Evolutionary conservation across 2,113 vertebrate species (phyloP), one percentile per base, ranked within the genome.

Genomic region (Brachyhypopomus gauderio): DNA sequence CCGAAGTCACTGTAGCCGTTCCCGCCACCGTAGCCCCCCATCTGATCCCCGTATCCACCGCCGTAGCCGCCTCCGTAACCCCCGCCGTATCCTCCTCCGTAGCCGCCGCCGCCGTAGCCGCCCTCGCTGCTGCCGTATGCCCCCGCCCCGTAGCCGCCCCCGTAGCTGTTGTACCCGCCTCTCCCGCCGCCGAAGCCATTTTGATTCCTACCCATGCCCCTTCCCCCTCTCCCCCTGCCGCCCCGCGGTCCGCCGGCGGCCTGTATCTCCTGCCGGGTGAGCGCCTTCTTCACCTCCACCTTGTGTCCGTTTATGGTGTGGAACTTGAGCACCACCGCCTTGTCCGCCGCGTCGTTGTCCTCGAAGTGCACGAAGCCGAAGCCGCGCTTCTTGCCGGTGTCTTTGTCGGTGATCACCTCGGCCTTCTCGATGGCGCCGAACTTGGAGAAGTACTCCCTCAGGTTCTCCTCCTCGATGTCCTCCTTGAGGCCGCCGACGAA

Each of bases 291-390:
- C 36, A 96, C 95, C 86, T 96, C 95, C 82, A 95, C 95, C 79
- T 95, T 94, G 85, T 95, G 94, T 77, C 95, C 95, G 86, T 96
- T 95, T 89, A 96, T 95, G 1, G 94, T 94, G 64, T 96, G 95
- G 86, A 95, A 96, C 90, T 96, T 96, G 34, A 95, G 94, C 84
- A 96, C 95, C 0, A 94, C 94, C 66, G 94, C 95, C 87, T 99
- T 99, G 74, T 99, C 97, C 1, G 97, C 97, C 0, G 97, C 94
- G 86, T 98, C 97, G 91, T 98, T 95, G 67, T 95, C 97, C 78
- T 95, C 94, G 83, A 98, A 99, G 85, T 98, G 96, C 48, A 99
- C 96, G 90, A 99, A 98, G 84, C 96, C 97, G 87, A 99, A 99
- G n/a, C 97, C 97, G 0, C 97, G 91, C 76, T 98, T 98, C 92